A percentile compares a stretch with the other conserved stretches of the same genome.
These are phyloP conservation scores for Podarcis muralis DNA, from an alignment of 2,113 vertebrate species.

Conservation along the genomic window DNA sequence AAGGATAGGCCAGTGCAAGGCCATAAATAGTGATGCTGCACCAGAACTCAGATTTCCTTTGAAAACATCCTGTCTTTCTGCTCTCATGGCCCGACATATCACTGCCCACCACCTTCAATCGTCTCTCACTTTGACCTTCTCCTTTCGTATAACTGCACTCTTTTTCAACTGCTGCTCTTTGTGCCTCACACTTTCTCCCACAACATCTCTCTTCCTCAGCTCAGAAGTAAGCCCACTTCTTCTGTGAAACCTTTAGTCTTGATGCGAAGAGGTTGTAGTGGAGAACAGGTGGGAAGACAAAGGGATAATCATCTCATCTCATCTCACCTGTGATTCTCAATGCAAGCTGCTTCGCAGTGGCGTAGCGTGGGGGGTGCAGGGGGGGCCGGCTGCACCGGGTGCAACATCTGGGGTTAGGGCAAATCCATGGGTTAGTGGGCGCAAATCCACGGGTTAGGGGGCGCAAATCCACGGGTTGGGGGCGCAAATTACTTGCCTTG, in stretches of 20 bases:
- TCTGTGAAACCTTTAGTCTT: background rate
- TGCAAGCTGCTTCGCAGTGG: too few species aligned
- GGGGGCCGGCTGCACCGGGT: too few species aligned
- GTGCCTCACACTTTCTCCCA: background rate
- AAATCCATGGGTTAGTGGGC: too few species aligned
- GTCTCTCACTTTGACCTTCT: background rate
- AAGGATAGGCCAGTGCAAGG: background rate
- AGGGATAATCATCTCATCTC: background rate
- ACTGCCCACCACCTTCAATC: background rate
- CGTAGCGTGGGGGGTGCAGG: too few species aligned
- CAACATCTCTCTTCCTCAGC: background rate
- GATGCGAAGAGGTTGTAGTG: background rate
- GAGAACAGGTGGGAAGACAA: background rate
- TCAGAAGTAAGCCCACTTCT: background rate
- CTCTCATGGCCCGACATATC: background rate
- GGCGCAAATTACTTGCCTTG: too few species aligned
- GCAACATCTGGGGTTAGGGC: too few species aligned
- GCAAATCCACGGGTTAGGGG: too few species aligned
- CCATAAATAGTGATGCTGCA: background rate
- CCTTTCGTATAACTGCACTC: background rate
- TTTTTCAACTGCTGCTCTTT: background rate
- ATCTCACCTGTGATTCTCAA: background rate
- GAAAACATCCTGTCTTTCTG: background rate
- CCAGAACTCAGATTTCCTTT: background rate
- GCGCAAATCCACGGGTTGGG: too few species aligned